Evolutionary conservation across 2,888 invertebrate genomes (phyloP).

Genomic region (Caenorhabditis macrosperma): DNA sequence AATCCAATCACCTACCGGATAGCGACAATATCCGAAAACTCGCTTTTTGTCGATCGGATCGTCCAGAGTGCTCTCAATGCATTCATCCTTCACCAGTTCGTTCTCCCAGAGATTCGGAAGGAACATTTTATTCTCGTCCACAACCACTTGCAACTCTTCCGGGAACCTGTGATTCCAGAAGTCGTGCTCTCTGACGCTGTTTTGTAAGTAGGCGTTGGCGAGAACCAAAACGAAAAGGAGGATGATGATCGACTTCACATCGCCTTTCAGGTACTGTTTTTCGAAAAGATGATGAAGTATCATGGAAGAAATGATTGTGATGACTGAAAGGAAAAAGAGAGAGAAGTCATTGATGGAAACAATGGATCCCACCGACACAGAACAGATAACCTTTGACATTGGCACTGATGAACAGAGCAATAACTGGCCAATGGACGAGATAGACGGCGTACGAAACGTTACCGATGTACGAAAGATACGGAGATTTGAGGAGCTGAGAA

Average conservation of each 20-base stretch:
- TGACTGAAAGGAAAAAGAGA: constrained; percentile 13
- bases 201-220: constrained; percentile 22
- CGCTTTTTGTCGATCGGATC: not conserved
- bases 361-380: constrained; percentile 26
- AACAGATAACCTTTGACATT: not conserved
- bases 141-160: constrained; percentile 10
- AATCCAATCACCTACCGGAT: not conserved
- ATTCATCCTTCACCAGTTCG: constrained; percentile 6
- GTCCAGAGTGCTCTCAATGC: constrained; percentile 16
- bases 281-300: constrained; percentile 39
- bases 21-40: constrained; percentile 26
- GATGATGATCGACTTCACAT: constrained; percentile 8
- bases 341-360: too few species aligned
- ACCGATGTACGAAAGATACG: constrained; percentile 19
- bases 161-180: constrained; percentile 31
- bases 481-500: constrained; percentile 11
- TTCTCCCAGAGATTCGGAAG: constrained; percentile 6
- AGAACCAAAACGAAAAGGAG: constrained; percentile 15
- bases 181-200: constrained; percentile 28
- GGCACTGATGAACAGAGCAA: constrained; percentile 2
- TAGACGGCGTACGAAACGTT: constrained; percentile 40
- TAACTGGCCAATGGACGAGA: constrained; percentile 47
- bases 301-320: constrained; percentile 8
- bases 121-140: constrained; percentile 20
- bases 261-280: constrained; percentile 25